A percentile compares a stretch with the other conserved stretches of the same genome.
Conservation (phyloP, 1,140 invertebrate species). For the Aphelinus atriplicis region DNA sequence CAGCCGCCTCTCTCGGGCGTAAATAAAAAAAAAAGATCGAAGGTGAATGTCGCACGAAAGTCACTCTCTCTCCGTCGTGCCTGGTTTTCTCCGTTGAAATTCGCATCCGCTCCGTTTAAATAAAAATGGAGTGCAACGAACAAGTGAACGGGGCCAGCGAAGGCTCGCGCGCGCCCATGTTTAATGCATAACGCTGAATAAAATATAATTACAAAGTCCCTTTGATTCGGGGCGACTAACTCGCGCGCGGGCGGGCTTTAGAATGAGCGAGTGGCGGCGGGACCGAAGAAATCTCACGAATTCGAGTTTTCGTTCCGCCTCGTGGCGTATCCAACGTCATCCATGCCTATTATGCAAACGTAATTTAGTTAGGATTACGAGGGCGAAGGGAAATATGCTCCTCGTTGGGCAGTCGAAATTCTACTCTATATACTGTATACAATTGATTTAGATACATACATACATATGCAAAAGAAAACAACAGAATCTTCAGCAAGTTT, state of each 20-base stretch:
- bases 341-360: no score
- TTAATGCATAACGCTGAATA: constrained; percentile 63
- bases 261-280: not conserved
- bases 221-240: constrained; percentile 50
- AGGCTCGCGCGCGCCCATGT: constrained; percentile 54
- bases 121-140: constrained; percentile 39
- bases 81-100: constrained; percentile 35
- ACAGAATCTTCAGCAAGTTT: no score
- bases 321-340: no score
- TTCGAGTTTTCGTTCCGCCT: no score
- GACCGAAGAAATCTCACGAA: no score
- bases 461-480: no score
- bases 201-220: constrained; percentile 56
- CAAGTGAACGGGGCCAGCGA: not conserved
- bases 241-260: constrained; percentile 6
- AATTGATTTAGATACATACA: no score
- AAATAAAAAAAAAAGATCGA: constrained; percentile 13
- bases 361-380: no score
- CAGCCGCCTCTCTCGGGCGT: not conserved
- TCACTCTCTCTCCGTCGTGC: not conserved
- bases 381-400: no score
- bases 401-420: no score
- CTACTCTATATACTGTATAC: no score
- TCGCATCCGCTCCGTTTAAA: constrained; percentile 41
- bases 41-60: constrained; percentile 15